phyloP scores from a whole-genome alignment of 2,888 invertebrate species.

The Archaeoteleia sp. region DNA sequence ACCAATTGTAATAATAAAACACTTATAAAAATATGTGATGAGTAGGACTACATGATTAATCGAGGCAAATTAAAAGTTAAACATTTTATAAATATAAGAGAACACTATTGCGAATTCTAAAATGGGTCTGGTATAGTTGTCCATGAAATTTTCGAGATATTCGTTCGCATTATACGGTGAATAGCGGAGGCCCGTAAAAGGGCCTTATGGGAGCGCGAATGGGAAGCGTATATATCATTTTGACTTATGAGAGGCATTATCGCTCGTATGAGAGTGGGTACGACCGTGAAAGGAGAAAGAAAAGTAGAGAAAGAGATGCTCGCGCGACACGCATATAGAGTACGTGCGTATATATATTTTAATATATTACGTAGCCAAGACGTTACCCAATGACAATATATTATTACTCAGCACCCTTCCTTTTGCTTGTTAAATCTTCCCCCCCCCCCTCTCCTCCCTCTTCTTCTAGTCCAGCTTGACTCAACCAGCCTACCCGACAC shows the following conservation, averaged over 20 bases:
- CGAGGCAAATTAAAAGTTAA: no score
- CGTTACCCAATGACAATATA: constrained; percentile 68
- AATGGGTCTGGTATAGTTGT: background rate
- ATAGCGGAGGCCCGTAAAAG: background rate
- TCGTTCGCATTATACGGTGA: background rate
- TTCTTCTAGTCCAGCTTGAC: constrained; percentile 45
- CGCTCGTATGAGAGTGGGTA: constrained; percentile 48
- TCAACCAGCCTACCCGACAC: constrained; percentile 16
- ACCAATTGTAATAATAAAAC: no score
- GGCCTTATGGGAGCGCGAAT: constrained; percentile 33
- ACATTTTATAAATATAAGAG: no score
- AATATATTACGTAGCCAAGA: constrained; percentile 66
- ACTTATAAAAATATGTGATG: no score
- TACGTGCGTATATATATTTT: constrained; percentile 45
- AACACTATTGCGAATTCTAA: background rate
- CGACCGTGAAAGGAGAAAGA: constrained; percentile 31
- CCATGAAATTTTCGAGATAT: constrained; percentile 3
- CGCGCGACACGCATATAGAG: constrained; percentile 50
- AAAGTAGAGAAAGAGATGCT: constrained; percentile 31
- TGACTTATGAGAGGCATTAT: constrained; percentile 61
- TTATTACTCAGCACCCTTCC: constrained; percentile 62
- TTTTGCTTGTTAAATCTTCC: constrained; percentile 38
- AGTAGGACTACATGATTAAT: no score
- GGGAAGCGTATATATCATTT: constrained; percentile 39
- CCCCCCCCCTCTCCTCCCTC: constrained; percentile 24